Conservation (phyloP, 2,113 vertebrate species). For the Caretta caretta region DNA sequence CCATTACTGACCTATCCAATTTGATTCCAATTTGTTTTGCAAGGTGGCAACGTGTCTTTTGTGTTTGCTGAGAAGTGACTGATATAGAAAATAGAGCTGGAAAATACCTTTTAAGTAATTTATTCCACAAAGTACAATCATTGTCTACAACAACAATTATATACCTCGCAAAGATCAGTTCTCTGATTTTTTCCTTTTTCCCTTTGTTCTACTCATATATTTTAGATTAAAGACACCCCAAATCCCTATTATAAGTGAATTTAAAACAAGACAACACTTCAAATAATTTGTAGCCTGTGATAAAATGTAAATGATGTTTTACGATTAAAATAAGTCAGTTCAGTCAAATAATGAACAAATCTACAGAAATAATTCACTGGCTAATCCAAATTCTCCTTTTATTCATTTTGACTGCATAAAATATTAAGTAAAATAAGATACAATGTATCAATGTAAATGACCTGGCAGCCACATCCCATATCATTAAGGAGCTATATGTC, state of each 20-base stretch:
- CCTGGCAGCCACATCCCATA: neutral
- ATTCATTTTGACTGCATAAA: constrained; percentile 27
- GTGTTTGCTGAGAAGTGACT: neutral
- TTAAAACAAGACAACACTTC: neutral
- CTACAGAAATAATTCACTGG: neutral
- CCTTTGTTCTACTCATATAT: neutral
- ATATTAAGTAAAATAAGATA: neutral
- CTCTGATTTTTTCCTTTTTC: rapidly evolving
- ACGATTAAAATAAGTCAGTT: no score
- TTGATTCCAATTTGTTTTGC: neutral
- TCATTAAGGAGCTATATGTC: neutral
- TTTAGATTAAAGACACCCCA: constrained; percentile 31
- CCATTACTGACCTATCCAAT: neutral
- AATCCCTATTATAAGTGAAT: neutral
- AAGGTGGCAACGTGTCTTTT: neutral
- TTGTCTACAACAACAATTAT: neutral
- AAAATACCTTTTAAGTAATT: neutral
- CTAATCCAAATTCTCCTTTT: neutral
- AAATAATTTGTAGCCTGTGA: neutral
- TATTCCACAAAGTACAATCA: neutral
- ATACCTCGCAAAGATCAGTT: neutral
- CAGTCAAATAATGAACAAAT: neutral
- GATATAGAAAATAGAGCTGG: neutral
- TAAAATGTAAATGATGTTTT: neutral
- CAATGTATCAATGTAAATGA: neutral